Conservation (phyloP, 2,113 vertebrate genomes). For the Choloepus hoffmanni region DNA sequence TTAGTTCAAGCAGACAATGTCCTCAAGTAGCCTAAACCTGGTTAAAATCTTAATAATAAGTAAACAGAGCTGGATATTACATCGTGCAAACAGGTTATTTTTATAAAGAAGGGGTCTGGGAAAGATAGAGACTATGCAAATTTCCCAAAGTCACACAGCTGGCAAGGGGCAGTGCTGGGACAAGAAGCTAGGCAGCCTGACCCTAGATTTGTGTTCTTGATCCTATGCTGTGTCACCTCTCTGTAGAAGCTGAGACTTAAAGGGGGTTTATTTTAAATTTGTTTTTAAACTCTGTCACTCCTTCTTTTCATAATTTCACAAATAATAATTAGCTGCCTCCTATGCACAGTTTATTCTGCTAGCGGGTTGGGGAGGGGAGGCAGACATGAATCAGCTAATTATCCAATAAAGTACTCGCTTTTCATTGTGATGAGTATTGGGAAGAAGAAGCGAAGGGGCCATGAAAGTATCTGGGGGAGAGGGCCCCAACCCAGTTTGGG, state of each 20-base stretch:
- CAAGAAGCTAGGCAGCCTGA: not conserved
- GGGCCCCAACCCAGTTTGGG: not conserved
- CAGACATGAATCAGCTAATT: not conserved
- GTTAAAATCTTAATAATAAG: not conserved
- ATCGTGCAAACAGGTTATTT: not conserved
- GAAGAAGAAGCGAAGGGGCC: not conserved
- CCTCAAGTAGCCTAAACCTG: not conserved
- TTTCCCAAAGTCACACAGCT: not conserved
- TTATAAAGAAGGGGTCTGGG: not conserved
- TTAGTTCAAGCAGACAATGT: not conserved
- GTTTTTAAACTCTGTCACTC: not conserved
- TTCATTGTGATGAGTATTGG: not conserved
- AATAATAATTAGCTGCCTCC: not conserved
- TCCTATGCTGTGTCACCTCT: not conserved
- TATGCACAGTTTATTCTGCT: not conserved
- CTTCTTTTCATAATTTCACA: not conserved
- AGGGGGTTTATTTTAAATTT: not conserved
- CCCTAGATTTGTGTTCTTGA: not conserved
- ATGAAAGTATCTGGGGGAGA: not conserved
- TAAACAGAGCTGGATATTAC: not conserved
- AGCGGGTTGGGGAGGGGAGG: not conserved
- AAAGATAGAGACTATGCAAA: not conserved
- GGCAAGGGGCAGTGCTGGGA: not conserved
- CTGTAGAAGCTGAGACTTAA: not conserved
- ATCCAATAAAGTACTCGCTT: not conserved